A percentile compares a stretch with the other conserved stretches of the same genome.
Conservation (phyloP, 2,113 vertebrate species). For the Ictalurus punctatus region DNA sequence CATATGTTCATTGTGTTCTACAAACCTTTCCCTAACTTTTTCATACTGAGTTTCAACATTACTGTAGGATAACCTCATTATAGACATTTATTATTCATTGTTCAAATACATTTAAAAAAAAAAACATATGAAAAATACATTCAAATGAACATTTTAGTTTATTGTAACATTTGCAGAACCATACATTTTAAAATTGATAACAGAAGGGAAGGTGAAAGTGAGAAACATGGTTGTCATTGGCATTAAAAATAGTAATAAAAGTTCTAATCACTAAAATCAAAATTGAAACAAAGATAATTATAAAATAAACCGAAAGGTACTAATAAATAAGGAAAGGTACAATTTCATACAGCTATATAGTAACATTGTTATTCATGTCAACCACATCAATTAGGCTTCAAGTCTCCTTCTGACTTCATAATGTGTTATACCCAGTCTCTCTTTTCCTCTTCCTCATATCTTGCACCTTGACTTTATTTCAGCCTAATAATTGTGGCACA, state of each 20-base stretch:
- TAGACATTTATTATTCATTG: neutral
- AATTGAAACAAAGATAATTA: constrained; percentile 18
- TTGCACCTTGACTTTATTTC: constrained; percentile 25
- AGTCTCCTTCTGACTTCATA: constrained; percentile 38
- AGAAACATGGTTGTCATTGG: neutral
- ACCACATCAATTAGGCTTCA: neutral
- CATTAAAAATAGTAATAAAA: constrained; percentile 26
- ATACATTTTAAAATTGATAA: neutral
- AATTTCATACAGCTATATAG: constrained; percentile 43
- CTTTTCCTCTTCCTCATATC: constrained; percentile 13
- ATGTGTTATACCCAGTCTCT: constrained; percentile 32
- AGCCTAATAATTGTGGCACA: constrained; percentile 9
- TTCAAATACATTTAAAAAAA: neutral
- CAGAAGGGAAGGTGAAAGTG: neutral
- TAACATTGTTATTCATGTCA: neutral
- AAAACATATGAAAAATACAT: neutral
- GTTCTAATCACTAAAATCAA: constrained; percentile 37
- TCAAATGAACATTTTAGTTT: constrained; percentile 31
- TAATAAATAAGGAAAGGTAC: constrained; percentile 59
- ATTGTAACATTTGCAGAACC: constrained; percentile 40
- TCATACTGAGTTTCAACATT: neutral
- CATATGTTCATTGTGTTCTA: constrained; percentile 1
- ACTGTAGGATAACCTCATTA: neutral
- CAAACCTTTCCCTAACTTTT: neutral
- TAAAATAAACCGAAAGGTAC: constrained; percentile 33